phyloP scores from a whole-genome alignment of 2,113 vertebrate genomes.

The Microcebus griseorufus region DNA sequence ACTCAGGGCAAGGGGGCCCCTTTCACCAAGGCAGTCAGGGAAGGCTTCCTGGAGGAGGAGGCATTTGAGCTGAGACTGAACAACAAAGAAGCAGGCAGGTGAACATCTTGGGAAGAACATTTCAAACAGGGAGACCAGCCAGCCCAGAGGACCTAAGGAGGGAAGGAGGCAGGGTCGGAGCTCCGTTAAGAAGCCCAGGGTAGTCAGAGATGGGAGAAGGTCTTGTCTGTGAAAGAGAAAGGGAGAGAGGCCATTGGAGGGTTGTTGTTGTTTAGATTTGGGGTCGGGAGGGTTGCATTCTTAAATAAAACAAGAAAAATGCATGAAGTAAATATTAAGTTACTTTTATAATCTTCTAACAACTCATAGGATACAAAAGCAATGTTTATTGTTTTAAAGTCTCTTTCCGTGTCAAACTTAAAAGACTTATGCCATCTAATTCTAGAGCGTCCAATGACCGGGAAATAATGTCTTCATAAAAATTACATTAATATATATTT shows the following conservation, averaged over 20 bases:
- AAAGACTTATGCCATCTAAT: not conserved
- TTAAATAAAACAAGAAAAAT: not conserved
- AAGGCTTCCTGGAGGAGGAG: not conserved
- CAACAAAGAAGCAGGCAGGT: not conserved
- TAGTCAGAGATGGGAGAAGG: not conserved
- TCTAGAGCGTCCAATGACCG: not conserved
- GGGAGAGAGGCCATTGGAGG: too few species aligned
- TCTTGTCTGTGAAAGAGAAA: not conserved
- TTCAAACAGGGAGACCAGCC: not conserved
- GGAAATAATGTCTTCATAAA: not conserved
- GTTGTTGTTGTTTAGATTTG: not conserved
- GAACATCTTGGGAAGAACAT: not conserved
- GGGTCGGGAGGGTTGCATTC: not conserved
- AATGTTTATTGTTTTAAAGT: not conserved
- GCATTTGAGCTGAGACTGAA: not conserved
- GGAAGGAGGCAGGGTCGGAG: not conserved
- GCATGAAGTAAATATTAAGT: not conserved
- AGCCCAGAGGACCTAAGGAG: not conserved
- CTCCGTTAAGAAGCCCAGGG: not conserved
- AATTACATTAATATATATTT: not conserved
- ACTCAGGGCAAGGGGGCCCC: not conserved
- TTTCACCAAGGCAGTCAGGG: not conserved
- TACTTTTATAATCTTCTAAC: not conserved
- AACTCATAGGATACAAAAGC: too few species aligned
- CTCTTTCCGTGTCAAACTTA: not conserved